These are phyloP conservation scores for Mobula birostris DNA, from an alignment of 2,113 vertebrate species.

Conservation along the genomic window DNA sequence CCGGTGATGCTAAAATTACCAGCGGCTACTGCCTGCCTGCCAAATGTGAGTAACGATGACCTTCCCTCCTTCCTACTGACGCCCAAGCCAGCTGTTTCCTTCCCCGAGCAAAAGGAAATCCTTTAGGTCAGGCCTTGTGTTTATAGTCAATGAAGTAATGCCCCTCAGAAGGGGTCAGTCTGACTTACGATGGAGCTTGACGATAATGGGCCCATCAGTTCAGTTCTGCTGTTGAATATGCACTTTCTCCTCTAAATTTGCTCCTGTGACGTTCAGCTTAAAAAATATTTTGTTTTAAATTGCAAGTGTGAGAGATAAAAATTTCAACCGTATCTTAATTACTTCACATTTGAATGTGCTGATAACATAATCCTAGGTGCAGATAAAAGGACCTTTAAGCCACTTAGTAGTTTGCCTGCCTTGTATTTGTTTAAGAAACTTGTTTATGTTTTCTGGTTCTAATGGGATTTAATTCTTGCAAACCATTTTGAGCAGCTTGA, in stretches of 20 bases:
- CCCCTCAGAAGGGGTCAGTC: not conserved
- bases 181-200: not conserved
- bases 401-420: not conserved
- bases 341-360: not conserved
- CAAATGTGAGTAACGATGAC: constrained; percentile 66
- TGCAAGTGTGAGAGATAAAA: no score
- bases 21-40: constrained; percentile 75
- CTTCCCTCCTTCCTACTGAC: not conserved
- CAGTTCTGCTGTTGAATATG: not conserved
- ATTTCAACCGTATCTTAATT: not conserved
- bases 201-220: not conserved
- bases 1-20: constrained; percentile 76
- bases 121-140: not conserved
- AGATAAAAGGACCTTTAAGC: not conserved
- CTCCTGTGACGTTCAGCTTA: not conserved
- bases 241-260: not conserved
- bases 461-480: not conserved
- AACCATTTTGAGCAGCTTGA: no score
- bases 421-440: not conserved
- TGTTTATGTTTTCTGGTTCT: not conserved
- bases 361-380: no score
- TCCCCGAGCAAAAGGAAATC: not conserved
- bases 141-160: not conserved
- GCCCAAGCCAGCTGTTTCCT: not conserved
- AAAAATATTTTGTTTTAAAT: no score